Evolutionary conservation across 2,113 vertebrate genomes (phyloP).

Genomic region (Chloropsis hardwickii): DNA sequence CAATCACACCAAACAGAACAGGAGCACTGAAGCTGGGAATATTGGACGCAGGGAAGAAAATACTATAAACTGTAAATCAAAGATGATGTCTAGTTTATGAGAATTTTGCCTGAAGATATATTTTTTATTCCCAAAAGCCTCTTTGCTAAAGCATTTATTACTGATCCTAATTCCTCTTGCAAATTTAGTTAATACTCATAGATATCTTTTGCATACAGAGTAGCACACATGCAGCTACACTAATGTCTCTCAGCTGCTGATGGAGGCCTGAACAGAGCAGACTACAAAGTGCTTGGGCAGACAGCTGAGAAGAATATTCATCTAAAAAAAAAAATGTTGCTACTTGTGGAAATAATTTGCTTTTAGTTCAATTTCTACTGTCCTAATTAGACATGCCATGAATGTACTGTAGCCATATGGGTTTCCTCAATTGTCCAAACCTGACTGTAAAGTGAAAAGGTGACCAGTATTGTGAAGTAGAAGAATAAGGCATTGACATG

Average conservation of each 20-base stretch:
- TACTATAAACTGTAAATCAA: slow-evolving; percentile 75
- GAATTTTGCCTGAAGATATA: slow-evolving; percentile 73
- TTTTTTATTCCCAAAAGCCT: slow-evolving; percentile 76
- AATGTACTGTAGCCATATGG: neutral
- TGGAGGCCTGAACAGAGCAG: neutral
- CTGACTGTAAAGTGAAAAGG: neutral
- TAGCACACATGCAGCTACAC: slow-evolving; percentile 50
- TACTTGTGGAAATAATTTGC: neutral
- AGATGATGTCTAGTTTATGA: slow-evolving; percentile 76
- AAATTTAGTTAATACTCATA: slow-evolving; percentile 77
- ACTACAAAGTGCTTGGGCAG: neutral
- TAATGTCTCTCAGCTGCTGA: slow-evolving; percentile 28
- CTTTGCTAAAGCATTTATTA: slow-evolving; percentile 78
- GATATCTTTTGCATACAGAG: slow-evolving; percentile 75
- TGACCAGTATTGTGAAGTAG: neutral
- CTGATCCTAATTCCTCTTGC: slow-evolving; percentile 74
- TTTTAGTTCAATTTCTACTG: neutral
- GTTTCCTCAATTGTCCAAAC: neutral
- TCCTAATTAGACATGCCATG: neutral
- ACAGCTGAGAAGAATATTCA: neutral
- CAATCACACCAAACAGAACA: slow-evolving; percentile 56
- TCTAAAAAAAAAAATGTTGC: neutral
- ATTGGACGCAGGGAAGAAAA: slow-evolving; percentile 68
- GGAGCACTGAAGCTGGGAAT: slow-evolving; percentile 60
- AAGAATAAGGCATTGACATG: neutral